Conservation (phyloP, 2,113 vertebrate genomes). For the Solea senegalensis region DNA sequence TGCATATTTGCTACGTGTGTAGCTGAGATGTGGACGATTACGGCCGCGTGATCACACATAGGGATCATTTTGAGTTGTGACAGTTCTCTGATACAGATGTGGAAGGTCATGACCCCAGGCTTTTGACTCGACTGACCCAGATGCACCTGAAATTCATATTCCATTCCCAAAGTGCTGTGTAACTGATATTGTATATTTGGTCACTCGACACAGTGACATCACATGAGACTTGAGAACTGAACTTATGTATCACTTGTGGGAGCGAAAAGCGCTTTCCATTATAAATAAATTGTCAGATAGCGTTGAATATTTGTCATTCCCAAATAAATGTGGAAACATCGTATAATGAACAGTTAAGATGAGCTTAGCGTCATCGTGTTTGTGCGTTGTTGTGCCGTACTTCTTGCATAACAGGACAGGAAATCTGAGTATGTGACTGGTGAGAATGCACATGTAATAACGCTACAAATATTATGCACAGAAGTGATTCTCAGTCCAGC, state of each 20-base stretch:
- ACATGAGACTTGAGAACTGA: too few relatives aligned
- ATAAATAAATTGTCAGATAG: too few relatives aligned
- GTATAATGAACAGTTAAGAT: background rate
- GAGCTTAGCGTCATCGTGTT: background rate
- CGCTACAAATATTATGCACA: background rate
- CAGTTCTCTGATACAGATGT: slow-evolving; percentile 24
- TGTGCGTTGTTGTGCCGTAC: background rate
- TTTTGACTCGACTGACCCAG: slow-evolving; percentile 31
- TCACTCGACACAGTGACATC: background rate
- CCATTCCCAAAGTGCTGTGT: slow-evolving; percentile 2
- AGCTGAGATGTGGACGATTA: slow-evolving; percentile 16
- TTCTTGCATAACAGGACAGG: slow-evolving; percentile 1
- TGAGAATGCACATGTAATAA: slow-evolving; percentile 17
- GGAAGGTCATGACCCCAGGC: slow-evolving; percentile 10
- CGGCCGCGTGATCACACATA: slow-evolving; percentile 1
- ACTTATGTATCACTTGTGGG: too few relatives aligned
- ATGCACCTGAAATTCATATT: slow-evolving; percentile 36
- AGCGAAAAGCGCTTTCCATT: background rate
- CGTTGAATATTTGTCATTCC: too few relatives aligned
- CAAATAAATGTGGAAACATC: background rate
- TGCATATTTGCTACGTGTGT: slow-evolving; percentile 2
- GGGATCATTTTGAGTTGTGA: slow-evolving; percentile 11
- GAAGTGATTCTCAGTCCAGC: slow-evolving; percentile 2
- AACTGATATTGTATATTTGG: slow-evolving; percentile 7
- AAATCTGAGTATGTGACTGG: background rate